Conservation (phyloP, 2,888 invertebrate species). For the Lacanobia wlatinum region DNA sequence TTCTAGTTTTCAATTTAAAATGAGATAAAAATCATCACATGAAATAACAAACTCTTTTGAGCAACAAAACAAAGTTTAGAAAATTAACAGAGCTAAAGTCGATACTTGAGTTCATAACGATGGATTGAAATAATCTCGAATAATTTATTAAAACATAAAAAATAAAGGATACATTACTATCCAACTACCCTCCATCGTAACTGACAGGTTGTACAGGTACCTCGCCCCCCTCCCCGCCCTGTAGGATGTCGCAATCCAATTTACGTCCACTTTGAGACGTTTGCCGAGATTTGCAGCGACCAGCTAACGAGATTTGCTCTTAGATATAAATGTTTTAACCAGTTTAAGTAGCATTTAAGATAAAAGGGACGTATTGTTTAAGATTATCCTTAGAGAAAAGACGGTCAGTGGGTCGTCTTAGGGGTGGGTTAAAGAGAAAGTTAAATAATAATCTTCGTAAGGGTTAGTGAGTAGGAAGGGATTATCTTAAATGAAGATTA, state of each 20-base stretch:
- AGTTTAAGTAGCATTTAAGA: slow-evolving; percentile 16
- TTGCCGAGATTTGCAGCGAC: slow-evolving; percentile 50
- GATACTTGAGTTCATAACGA: too few relatives aligned
- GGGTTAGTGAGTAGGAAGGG: background rate
- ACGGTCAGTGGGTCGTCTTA: too few relatives aligned
- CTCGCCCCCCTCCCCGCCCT: slow-evolving; percentile 1
- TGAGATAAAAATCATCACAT: too few relatives aligned
- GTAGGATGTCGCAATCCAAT: slow-evolving; percentile 56
- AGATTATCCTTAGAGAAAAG: slow-evolving; percentile 1
- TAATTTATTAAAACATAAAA: too few relatives aligned
- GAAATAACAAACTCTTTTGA: too few relatives aligned
- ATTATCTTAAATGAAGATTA: too few relatives aligned
- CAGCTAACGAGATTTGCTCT: slow-evolving; percentile 34
- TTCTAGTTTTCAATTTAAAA: too few relatives aligned
- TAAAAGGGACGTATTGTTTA: slow-evolving; percentile 5
- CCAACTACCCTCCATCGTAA: background rate
- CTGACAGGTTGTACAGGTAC: slow-evolving; percentile 13
- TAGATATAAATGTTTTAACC: slow-evolving; percentile 46
- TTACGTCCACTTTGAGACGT: slow-evolving; percentile 55
- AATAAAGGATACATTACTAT: too few relatives aligned
- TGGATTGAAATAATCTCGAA: too few relatives aligned
- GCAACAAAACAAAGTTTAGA: too few relatives aligned
- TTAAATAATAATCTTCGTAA: background rate
- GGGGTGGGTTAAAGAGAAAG: background rate
- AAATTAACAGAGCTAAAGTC: too few relatives aligned